Evolutionary conservation across 2,888 invertebrate genomes (phyloP), one percentile per base, ranked within the genome.

Genomic region (Mesorhabditis spiculigera): DNA sequence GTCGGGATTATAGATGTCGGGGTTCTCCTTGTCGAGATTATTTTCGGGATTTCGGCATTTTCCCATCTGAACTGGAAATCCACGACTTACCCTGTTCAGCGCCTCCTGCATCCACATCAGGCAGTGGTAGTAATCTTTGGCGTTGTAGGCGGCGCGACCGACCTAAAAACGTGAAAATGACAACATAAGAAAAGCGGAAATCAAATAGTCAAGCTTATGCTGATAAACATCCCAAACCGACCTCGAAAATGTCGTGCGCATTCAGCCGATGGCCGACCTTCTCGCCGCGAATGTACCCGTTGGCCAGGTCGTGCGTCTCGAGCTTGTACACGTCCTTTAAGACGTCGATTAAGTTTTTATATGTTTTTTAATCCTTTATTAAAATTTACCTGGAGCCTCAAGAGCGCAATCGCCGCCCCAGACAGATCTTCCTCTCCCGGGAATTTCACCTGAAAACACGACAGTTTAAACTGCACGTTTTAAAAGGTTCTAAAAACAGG

Each of bases 351-450:
- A 44, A 45, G 8, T 3, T 63, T 63, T 41, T 63, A 16, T 16
- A 63, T 16, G 28, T 16, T 66, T 42, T 28, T 28, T 63, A 6
- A 45, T 64, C 45, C 16, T 42, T 43, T 65, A n/a, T 5, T 16
- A 5, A 28, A 28, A 4, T 13, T 16, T 66, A 66, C 70, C 50
- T 98, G 96, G 4, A 98, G 90, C 68, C 97, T 90, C 79, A 94
- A 92, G 72, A 98, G 89, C 0, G 97, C 98, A 68, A 92, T 92
- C 4, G 96, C 96, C 8, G 96, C 96, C 0, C 98, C 98, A 81
- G 92, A 92, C 73, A 98, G 88, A 87, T 98, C 97, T 87, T 97
- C 97, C 42, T 82, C 81, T 70, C 78, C 78, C 5, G 84, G 84
- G 73, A 82, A 84, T 69, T 78, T 81, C 8, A 82, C 77, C 87